These are phyloP conservation scores for Poeciliopsis turneri DNA, from an alignment of 2,797 vertebrate species.

Conservation along the genomic window DNA sequence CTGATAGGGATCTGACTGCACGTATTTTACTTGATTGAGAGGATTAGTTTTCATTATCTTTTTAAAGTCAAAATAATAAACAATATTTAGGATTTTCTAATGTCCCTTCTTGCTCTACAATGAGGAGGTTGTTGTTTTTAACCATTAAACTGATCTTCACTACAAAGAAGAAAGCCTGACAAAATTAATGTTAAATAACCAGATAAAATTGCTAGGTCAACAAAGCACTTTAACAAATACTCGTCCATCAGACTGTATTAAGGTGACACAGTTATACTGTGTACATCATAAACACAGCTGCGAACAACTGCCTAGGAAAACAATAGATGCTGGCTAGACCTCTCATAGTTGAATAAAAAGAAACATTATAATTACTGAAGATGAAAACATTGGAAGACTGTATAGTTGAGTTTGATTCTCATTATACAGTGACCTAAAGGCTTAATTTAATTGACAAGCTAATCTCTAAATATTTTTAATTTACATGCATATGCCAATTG, in stretches of 20 bases:
- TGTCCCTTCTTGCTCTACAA: neutral
- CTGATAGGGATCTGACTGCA: neutral
- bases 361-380: neutral
- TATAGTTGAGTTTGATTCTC: neutral
- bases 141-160: neutral
- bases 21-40: neutral
- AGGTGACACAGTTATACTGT: neutral
- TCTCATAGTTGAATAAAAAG: neutral
- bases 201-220: neutral
- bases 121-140: neutral
- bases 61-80: neutral
- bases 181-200: neutral
- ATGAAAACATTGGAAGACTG: neutral
- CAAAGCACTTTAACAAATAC: neutral
- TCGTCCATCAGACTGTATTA: neutral
- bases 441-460: neutral
- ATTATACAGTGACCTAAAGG: too few relatives aligned
- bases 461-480: neutral
- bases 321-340: neutral
- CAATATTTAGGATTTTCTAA: neutral
- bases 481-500: neutral
- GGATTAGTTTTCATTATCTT: neutral
- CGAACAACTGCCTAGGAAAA: neutral
- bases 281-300: slow-evolving; percentile 3
- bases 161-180: neutral